Conservation (phyloP, 2,888 invertebrate species). For the Thereva unica region DNA sequence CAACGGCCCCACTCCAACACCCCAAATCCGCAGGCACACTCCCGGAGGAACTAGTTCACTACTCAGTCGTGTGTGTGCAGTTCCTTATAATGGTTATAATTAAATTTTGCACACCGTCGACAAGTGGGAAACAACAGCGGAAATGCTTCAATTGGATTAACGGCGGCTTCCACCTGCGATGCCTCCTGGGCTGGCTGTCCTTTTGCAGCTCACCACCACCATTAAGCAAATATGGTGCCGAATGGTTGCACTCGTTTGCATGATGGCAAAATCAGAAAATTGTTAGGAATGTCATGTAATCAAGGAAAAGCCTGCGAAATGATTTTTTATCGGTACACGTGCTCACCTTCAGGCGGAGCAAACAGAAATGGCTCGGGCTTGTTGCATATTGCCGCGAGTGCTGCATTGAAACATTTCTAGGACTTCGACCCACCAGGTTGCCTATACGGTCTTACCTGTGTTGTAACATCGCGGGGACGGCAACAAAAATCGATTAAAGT, state of each 20-base stretch:
- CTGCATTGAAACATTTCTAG: constrained; percentile 21
- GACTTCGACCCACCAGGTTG: constrained; percentile 35
- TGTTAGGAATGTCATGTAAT: constrained; percentile 7
- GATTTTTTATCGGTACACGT: constrained; percentile 16
- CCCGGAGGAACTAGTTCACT: constrained; percentile 26
- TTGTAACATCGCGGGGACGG: neutral
- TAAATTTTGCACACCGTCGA: constrained; percentile 29
- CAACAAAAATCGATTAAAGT: no score
- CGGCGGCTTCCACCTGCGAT: constrained; percentile 18
- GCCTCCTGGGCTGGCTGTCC: constrained; percentile 11
- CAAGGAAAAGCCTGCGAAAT: constrained; percentile 30
- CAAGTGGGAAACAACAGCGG: constrained; percentile 31
- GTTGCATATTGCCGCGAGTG: constrained; percentile 18
- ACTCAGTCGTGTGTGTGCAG: constrained; percentile 1
- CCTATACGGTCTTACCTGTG: constrained; percentile 16
- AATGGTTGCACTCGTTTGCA: neutral
- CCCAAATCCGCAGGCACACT: constrained; percentile 1
- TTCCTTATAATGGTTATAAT: constrained; percentile 9
- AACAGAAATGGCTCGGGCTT: neutral
- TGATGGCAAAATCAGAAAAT: constrained; percentile 2
- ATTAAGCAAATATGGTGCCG: neutral
- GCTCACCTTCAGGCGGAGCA: constrained; percentile 16
- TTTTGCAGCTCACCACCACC: constrained; percentile 8
- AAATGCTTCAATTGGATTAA: constrained; percentile 33
- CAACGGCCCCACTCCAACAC: neutral